These are phyloP conservation scores for Rhysida immarginata DNA, from an alignment of 1,140 invertebrate species.

Conservation along the genomic window DNA sequence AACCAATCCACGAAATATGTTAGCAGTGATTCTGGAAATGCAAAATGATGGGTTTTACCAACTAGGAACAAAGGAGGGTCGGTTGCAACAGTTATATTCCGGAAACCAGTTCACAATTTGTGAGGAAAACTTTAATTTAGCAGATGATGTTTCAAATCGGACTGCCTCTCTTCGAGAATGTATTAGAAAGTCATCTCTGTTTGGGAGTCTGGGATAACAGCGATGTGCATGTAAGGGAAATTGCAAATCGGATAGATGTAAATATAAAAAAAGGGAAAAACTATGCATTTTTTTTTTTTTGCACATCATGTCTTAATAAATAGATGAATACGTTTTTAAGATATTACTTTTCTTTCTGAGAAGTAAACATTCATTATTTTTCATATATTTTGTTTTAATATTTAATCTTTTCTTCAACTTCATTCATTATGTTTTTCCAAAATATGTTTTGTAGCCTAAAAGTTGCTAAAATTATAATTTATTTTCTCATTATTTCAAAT, in stretches of 20 bases:
- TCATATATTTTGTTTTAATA: no score
- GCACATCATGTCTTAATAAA: no score
- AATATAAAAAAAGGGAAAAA: background rate
- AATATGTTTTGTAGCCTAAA: no score
- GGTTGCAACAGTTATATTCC: background rate
- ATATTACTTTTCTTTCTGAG: no score
- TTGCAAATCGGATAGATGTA: slow-evolving; percentile 1
- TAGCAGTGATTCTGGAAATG: background rate
- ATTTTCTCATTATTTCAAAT: no score
- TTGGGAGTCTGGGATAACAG: background rate
- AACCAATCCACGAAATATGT: background rate
- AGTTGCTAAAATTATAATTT: no score
- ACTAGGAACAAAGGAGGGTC: background rate
- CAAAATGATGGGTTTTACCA: slow-evolving; percentile 5
- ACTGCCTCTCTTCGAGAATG: background rate
- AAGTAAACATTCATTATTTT: no score
- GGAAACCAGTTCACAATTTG: slow-evolving; percentile 4
- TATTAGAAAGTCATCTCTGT: slow-evolving; percentile 1
- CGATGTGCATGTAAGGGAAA: slow-evolving; percentile 2
- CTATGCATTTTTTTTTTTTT: no score
- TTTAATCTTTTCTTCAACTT: no score
- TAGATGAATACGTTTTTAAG: no score
- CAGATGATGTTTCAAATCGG: slow-evolving; percentile 1
- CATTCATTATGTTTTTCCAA: no score
- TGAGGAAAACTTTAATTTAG: background rate